Evolutionary conservation across 2,888 invertebrate species (phyloP).

Genomic region (Cataglyphis rosenhaueri): DNA sequence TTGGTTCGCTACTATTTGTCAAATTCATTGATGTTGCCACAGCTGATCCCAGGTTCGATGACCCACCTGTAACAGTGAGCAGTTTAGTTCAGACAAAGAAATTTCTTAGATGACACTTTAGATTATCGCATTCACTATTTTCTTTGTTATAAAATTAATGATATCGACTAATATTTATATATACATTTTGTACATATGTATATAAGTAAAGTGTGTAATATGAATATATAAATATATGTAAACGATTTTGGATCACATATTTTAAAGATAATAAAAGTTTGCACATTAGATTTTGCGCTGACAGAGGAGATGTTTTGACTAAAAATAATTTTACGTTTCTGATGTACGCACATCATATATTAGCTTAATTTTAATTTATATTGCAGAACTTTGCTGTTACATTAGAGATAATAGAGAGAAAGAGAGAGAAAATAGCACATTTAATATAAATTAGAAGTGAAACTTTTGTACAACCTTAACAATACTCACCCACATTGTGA

Average conservation of each 20-base stretch:
- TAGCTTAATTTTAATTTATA: conserved; percentile 1
- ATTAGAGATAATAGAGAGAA: background rate
- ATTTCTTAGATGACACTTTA: conserved; percentile 19
- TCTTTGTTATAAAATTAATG: conserved; percentile 1
- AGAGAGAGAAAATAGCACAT: background rate
- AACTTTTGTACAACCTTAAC: conserved; percentile 4
- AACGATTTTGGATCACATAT: background rate
- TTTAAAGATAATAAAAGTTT: background rate
- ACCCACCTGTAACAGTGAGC: conserved; percentile 81
- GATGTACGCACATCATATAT: background rate
- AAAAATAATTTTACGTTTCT: background rate
- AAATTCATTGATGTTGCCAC: conserved; percentile 93
- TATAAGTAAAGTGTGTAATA: background rate
- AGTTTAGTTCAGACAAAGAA: conserved; percentile 78
- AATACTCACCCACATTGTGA: conserved; percentile 83
- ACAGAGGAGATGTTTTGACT: background rate
- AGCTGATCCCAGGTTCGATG: conserved; percentile 90
- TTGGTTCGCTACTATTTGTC: conserved; percentile 91
- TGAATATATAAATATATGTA: background rate
- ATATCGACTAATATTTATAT: background rate
- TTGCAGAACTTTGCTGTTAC: background rate
- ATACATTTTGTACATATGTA: too few relatives aligned
- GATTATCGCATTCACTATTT: background rate
- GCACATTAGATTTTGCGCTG: background rate
- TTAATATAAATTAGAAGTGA: conserved; percentile 26